Percentiles rank a stretch among this genome's conserved stretches.
Evolutionary conservation across 2,888 invertebrate species (phyloP).

Genomic region (Folsomia candida): DNA sequence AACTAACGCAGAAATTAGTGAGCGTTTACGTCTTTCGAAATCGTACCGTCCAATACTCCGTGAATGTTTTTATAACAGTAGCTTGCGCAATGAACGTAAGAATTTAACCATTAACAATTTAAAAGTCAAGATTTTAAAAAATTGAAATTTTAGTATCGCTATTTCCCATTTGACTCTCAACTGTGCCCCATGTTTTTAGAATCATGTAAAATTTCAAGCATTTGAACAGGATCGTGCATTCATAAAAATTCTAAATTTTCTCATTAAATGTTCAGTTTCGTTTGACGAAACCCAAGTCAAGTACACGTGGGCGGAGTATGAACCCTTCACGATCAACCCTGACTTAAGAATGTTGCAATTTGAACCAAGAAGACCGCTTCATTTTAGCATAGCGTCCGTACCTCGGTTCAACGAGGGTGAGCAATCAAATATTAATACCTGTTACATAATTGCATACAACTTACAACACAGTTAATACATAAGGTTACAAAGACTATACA

Average conservation of each 20-base stretch:
- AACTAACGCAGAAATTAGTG: constrained; percentile 26
- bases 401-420: constrained; percentile 28
- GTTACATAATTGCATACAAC: no score
- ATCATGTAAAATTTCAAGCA: no score
- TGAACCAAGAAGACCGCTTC: constrained; percentile 65
- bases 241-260: no score
- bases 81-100: constrained; percentile 39
- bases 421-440: no score
- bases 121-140: no score
- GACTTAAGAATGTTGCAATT: constrained; percentile 73
- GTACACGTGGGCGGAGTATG: no score
- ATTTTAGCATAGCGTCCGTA: constrained; percentile 52
- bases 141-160: no score
- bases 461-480: no score
- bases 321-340: constrained; percentile 66
- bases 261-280: no score
- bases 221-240: no score
- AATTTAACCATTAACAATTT: no score
- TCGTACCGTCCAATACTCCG: constrained; percentile 22
- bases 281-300: constrained; percentile 74
- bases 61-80: constrained; percentile 35
- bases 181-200: constrained; percentile 79
- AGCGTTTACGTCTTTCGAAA: constrained; percentile 29
- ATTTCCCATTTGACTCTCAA: constrained; percentile 75
- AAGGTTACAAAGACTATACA: no score